Base-by-base conservation (phyloP, 92 coral and sea anemone genomes). In the Heteractis magnifica region DNA sequence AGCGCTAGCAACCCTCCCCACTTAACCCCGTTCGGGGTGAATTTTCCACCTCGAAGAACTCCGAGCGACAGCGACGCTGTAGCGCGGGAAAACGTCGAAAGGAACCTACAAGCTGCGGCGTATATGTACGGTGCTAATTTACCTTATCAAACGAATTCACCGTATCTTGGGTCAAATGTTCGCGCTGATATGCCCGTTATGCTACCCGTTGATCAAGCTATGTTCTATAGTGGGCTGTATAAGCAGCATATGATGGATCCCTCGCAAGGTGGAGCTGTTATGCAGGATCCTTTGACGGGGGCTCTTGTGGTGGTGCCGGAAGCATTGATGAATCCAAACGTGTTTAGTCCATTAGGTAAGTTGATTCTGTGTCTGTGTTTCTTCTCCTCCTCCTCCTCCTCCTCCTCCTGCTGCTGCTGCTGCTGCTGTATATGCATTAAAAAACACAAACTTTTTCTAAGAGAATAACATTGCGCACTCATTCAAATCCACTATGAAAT, bases 251-350 rank as follows among this genome's bases (percentile, higher is more conserved):
- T 91, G 90, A 88, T 91, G 81, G 94, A 91, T 50, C 89, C 94
- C 56, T 60, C 90, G 11, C 94, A 89, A 14, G 94, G 92, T 41
- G 86, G 89, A 48, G 87, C 89, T 18, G 81, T 89, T 13, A 83
- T 87, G 56, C 87, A 87, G 68, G 94, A 91, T 79, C 94, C 94
- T n/a, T 62, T 91, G 86, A 82, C 94, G n/a, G 92, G 87, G 26
- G 82, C 88, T 52, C 74, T 91, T 55, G 78, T 91, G 80, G 87
- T 91, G 79, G 80, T 91, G 20, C 94, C 91, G 0, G 93, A 90
- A 70, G 91, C 91, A 51, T 75, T 84, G 77, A 60, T 90, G 0
- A 81, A 70, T 81, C 77, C 73, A 49, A 70, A 58, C 51, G 44
- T 85, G 77, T 70, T 85, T 16, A 85, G 64, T 34, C 91, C 91